Evolutionary conservation across 2,797 vertebrate species (phyloP).

Genomic region (Pipistrellus pygmaeus): DNA sequence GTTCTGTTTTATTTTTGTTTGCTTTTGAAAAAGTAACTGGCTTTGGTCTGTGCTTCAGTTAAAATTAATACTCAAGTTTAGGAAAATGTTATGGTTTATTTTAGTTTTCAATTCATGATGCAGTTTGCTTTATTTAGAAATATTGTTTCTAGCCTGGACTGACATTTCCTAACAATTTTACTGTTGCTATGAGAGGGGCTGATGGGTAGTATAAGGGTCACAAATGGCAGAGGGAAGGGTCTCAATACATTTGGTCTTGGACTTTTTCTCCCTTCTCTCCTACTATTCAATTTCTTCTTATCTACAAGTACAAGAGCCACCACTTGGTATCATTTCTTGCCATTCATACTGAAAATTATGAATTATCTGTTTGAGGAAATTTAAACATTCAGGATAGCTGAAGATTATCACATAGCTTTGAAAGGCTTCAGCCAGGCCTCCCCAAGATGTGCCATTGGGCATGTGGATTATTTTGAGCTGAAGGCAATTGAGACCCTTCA

Average conservation of each 20-base stretch:
- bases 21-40: slow-evolving; percentile 36
- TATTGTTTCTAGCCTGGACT: slow-evolving; percentile 18
- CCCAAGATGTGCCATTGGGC: neutral
- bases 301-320: slow-evolving; percentile 8
- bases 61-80: slow-evolving; percentile 46
- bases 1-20: neutral
- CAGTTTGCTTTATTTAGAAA: slow-evolving; percentile 62
- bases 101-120: slow-evolving; percentile 33
- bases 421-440: neutral
- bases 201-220: neutral
- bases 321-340: slow-evolving; percentile 59
- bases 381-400: slow-evolving; percentile 8
- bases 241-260: neutral
- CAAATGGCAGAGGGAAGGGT: neutral
- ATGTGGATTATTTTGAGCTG: neutral
- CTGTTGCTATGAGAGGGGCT: neutral
- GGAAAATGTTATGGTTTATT: slow-evolving; percentile 36
- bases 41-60: slow-evolving; percentile 48
- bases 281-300: slow-evolving; percentile 59
- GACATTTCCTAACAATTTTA: slow-evolving; percentile 32
- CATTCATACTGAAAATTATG: slow-evolving; percentile 33
- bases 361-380: slow-evolving; percentile 59
- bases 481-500: neutral
- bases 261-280: slow-evolving; percentile 50
- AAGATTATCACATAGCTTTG: neutral